Evolutionary conservation across 2,113 vertebrate species (phyloP).

Genomic region (Centropristis striata): DNA sequence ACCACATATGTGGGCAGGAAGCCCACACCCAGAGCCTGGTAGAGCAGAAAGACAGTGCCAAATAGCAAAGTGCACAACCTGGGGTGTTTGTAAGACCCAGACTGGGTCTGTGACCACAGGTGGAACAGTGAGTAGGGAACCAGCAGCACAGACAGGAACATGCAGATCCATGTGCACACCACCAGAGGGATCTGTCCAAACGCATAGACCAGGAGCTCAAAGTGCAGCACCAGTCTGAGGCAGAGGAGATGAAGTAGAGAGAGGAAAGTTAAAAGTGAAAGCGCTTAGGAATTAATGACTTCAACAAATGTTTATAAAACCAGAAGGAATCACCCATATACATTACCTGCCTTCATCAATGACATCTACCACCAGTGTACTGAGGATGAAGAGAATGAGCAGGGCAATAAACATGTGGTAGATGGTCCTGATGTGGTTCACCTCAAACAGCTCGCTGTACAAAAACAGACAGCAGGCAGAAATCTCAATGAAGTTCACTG

Average conservation of each 20-base stretch:
- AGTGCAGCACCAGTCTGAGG: conserved; percentile 93
- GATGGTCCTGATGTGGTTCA: conserved; percentile 97
- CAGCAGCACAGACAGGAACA: conserved; percentile 90
- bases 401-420: conserved; percentile 99
- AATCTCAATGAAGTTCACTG: background rate
- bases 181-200: conserved; percentile 92
- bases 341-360: conserved; percentile 97
- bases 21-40: conserved; percentile 89
- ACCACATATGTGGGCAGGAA: conserved; percentile 89
- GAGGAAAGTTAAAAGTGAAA: background rate
- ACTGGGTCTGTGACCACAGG: conserved; percentile 89
- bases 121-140: conserved; percentile 91
- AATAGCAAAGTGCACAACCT: conserved; percentile 80
- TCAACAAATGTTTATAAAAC: background rate
- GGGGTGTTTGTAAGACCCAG: conserved; percentile 74
- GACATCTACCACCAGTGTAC: conserved; percentile 94
- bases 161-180: conserved; percentile 91
- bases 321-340: background rate
- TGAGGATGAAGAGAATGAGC: conserved; percentile 96
- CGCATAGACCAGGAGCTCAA: conserved; percentile 92
- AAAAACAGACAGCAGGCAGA: conserved; percentile 1
- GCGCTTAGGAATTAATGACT: background rate
- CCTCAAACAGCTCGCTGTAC: conserved; percentile 95
- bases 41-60: conserved; percentile 86
- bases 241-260: background rate